These are phyloP conservation scores for Plebejus argus DNA, from an alignment of 2,888 invertebrate species.

Conservation along the genomic window DNA sequence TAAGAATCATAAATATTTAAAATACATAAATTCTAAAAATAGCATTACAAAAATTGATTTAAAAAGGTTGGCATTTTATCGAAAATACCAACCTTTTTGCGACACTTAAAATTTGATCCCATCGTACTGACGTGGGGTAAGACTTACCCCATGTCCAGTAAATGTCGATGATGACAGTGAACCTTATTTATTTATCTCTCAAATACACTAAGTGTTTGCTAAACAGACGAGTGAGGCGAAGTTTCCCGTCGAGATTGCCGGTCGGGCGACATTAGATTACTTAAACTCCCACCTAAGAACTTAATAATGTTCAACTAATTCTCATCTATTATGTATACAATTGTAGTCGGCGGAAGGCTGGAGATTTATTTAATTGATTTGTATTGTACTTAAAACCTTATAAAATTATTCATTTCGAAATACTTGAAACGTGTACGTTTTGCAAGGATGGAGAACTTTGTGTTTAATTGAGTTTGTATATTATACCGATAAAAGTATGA, in stretches of 20 bases:
- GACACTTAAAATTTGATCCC: too few relatives aligned
- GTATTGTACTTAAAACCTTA: background rate
- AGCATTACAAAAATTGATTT: background rate
- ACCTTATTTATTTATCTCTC: slow-evolving; percentile 25
- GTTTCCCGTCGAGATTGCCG: slow-evolving; percentile 34
- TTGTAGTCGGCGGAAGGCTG: background rate
- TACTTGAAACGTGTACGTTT: background rate
- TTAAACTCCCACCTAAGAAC: slow-evolving; percentile 29
- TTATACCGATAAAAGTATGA: too few relatives aligned
- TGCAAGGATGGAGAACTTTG: background rate
- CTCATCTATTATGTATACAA: slow-evolving; percentile 12
- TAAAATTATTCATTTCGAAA: background rate
- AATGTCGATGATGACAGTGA: background rate
- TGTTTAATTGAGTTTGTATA: background rate
- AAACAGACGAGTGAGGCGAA: slow-evolving; percentile 35
- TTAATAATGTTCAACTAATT: slow-evolving; percentile 22
- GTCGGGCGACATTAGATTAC: slow-evolving; percentile 26
- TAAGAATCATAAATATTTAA: too few relatives aligned
- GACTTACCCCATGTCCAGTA: slow-evolving; percentile 1
- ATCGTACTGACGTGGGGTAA: slow-evolving; percentile 6
- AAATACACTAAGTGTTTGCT: slow-evolving; percentile 34
- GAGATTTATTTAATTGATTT: slow-evolving; percentile 17
- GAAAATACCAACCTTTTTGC: background rate
- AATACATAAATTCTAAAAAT: too few relatives aligned
- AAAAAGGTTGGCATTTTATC: slow-evolving; percentile 30